Conservation (phyloP, 2,888 invertebrate species). For the Clunio marinus region DNA sequence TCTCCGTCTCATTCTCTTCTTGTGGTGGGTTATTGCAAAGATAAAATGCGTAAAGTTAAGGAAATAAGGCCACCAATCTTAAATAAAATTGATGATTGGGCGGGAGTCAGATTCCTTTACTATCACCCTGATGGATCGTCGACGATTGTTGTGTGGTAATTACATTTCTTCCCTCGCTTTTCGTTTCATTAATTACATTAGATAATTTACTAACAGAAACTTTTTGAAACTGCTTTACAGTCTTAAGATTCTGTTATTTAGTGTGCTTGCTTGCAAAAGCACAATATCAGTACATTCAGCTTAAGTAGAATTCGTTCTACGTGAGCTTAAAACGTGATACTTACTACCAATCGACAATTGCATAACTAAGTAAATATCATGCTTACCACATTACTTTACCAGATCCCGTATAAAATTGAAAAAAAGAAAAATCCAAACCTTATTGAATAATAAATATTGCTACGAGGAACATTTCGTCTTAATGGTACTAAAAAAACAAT, state of each 20-base stretch:
- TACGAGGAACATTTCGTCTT: background rate
- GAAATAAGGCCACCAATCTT: background rate
- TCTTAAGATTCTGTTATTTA: background rate
- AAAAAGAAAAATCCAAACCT: background rate
- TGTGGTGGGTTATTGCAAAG: background rate
- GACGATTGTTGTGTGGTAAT: constrained; percentile 10
- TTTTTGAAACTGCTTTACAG: background rate
- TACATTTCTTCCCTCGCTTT: background rate
- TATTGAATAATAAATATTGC: constrained; percentile 6
- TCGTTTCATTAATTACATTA: background rate
- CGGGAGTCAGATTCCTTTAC: background rate
- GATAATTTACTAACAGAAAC: background rate
- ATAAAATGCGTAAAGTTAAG: too few relatives aligned
- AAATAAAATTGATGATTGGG: constrained; percentile 9
- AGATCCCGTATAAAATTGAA: too few relatives aligned
- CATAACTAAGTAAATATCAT: background rate
- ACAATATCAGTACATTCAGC: too few relatives aligned
- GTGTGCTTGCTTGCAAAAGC: background rate
- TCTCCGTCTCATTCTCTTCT: background rate
- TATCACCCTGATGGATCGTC: background rate
- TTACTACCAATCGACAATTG: background rate
- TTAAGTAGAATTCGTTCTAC: background rate
- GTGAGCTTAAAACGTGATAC: background rate
- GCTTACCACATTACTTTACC: background rate
- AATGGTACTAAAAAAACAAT: background rate